Base-by-base conservation (phyloP, 2,888 invertebrate species). In the Ichneumoninae sp. region DNA sequence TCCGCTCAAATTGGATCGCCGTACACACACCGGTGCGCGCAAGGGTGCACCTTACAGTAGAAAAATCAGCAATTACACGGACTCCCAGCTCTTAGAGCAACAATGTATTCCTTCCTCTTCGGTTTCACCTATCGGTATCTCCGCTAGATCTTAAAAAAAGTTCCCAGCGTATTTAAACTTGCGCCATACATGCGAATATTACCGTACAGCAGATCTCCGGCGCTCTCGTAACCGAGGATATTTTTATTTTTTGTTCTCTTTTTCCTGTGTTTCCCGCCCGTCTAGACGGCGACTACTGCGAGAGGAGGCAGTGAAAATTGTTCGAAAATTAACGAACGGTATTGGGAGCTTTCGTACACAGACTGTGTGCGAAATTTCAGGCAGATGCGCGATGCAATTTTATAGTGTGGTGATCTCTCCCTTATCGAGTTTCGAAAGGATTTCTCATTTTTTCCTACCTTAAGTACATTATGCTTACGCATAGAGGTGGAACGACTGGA, bases 241-340 rank as follows among this genome's bases (percentile, higher is more conserved):
- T 79, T 69, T 40, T 2, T 10, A 8, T 40, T 40, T 10, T 40
- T 40, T 40, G 26, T 36, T 7, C 33, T 33, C 33, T 50, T 8
- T 70, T 22, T 19, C 60, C 73, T 63, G 4, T 52, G 81, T 54
- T 88, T 89, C 78, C 22, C 90, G 33, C 7, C 2, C 10, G 40
- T 91, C 13, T 91, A 95, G 95, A 98, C 90, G 98, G 98, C 0
- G 98, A 98, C 92, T 98, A 97, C 91, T 98, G 98, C 94, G 98
- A 97, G 89, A 96, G 97, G 26, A 98, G 98, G 98, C 98, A 0
- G 97, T 97, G 0, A 0, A 40, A 3, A 40, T 40, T 10, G 8
- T 8, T 40, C 40, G 10, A 40, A 40, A 40, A 8, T 40, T 40
- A 10, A 40, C 5, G 2, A 40, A 40, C 10, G 8, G 10, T 40